These are phyloP conservation scores for Peromyscus aztecus DNA, from an alignment of 2,797 vertebrate genomes.

Conservation along the genomic window DNA sequence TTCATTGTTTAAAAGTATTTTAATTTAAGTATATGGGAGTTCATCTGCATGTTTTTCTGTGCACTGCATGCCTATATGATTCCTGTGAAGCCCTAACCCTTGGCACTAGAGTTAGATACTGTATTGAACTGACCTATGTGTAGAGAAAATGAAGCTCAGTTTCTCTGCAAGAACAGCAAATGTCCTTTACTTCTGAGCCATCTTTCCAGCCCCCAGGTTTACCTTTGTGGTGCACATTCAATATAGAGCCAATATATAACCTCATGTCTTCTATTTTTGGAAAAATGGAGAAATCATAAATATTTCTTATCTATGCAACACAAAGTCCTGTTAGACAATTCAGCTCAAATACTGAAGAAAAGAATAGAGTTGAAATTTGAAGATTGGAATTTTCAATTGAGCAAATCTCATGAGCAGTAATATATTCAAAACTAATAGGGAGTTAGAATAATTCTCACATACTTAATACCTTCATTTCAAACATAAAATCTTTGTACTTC, in stretches of 20 bases:
- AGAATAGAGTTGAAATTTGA: neutral
- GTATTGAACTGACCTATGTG: neutral
- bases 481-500: neutral
- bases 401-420: neutral
- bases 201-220: neutral
- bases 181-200: neutral
- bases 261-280: neutral
- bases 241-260: neutral
- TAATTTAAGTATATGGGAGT: neutral
- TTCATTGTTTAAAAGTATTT: neutral
- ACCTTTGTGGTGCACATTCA: neutral
- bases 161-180: neutral
- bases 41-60: neutral
- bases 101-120: neutral
- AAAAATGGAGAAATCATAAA: neutral
- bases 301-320: neutral
- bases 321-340: neutral
- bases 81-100: neutral
- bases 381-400: no score
- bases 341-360: neutral
- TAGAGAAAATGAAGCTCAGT: neutral
- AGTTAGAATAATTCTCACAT: neutral
- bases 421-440: neutral
- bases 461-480: neutral
- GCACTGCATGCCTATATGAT: neutral